Conservation (phyloP, 2,888 invertebrate genomes). For the Quadroppia sp. region DNA sequence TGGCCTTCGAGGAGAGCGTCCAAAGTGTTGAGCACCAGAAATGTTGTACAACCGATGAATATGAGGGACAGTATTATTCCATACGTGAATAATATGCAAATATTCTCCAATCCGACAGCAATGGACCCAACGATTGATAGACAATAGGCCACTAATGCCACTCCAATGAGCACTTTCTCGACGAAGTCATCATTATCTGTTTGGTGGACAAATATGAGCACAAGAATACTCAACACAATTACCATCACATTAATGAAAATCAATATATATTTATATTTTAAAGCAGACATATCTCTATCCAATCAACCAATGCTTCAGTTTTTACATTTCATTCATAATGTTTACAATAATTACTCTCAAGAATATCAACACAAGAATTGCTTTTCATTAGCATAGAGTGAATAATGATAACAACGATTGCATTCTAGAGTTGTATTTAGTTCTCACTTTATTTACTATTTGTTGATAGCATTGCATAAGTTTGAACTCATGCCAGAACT, state of each 20-base stretch:
- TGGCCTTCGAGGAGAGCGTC: background rate
- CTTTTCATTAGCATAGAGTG: background rate
- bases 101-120: slow-evolving; percentile 38
- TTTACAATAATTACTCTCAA: background rate
- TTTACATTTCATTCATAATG: background rate
- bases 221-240: slow-evolving; percentile 23
- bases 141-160: slow-evolving; percentile 28
- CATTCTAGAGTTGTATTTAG: slow-evolving; percentile 10
- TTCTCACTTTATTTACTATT: slow-evolving; percentile 22
- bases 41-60: background rate
- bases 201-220: slow-evolving; percentile 14
- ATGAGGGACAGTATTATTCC: background rate
- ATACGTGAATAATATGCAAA: slow-evolving; percentile 20
- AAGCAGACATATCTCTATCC: slow-evolving; percentile 16
- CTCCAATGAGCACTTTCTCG: slow-evolving; percentile 29
- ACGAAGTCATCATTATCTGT: slow-evolving; percentile 1
- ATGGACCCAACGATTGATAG: slow-evolving; percentile 35
- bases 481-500: slow-evolving; percentile 25
- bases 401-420: background rate
- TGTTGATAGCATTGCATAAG: slow-evolving; percentile 26
- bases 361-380: no score
- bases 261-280: slow-evolving; percentile 27
- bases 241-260: slow-evolving; percentile 10
- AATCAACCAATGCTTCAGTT: background rate
- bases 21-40: slow-evolving; percentile 17